phyloP scores from a whole-genome alignment of 64 coral and sea anemone species.

The Platygyra sinensis region DNA sequence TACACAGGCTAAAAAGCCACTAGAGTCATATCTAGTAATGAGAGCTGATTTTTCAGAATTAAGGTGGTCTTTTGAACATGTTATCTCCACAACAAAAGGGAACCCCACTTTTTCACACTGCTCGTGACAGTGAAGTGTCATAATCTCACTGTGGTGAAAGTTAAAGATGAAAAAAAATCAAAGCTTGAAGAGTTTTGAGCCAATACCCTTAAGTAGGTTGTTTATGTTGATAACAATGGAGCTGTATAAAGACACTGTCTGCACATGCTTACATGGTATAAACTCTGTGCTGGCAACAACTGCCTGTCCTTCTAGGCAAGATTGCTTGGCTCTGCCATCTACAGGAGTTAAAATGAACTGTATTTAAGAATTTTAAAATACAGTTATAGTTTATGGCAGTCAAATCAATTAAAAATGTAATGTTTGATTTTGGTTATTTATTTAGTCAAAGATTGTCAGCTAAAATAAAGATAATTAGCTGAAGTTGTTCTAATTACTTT shows the following conservation, averaged over 20 bases:
- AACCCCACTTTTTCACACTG: no score
- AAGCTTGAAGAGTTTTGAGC: no score
- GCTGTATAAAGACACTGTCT: not conserved
- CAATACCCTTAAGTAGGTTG: not conserved
- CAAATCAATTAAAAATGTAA: not conserved
- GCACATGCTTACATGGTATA: slow-evolving; percentile 34
- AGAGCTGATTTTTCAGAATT: no score
- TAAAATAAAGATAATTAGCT: slow-evolving; percentile 9
- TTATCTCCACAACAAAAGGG: no score
- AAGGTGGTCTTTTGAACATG: no score
- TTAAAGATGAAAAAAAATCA: no score
- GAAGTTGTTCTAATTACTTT: not conserved
- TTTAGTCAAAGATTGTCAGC: slow-evolving; percentile 19
- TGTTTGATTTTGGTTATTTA: not conserved
- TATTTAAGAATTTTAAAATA: no score
- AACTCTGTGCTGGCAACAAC: slow-evolving; percentile 25
- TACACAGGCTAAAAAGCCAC: no score
- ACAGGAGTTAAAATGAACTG: slow-evolving; percentile 14
- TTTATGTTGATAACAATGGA: not conserved
- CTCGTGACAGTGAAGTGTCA: no score
- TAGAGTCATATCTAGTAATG: no score
- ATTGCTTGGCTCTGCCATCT: slow-evolving; percentile 40
- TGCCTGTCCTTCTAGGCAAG: slow-evolving; percentile 34
- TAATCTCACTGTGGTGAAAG: no score
- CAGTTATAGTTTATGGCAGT: no score